Conservation (phyloP, 2,888 invertebrate genomes). For the Theretra japonica region DNA sequence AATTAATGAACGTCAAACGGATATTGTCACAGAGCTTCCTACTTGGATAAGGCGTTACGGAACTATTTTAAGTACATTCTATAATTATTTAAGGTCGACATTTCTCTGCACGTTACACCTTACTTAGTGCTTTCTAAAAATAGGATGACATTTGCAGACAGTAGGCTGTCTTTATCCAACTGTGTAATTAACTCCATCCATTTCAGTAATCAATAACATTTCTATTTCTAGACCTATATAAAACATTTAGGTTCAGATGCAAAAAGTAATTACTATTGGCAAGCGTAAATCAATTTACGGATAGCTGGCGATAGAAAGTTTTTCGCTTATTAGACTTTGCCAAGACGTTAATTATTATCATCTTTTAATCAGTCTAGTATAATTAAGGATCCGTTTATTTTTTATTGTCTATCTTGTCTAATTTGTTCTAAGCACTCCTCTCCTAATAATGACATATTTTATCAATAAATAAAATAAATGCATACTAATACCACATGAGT, state of each 20-base stretch:
- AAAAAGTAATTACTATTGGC: not conserved
- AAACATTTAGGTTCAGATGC: not conserved
- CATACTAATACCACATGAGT: too few species aligned
- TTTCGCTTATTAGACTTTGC: too few species aligned
- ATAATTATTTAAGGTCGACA: slow-evolving; percentile 13
- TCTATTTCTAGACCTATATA: not conserved
- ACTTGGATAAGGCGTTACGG: not conserved
- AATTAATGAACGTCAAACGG: slow-evolving; percentile 7
- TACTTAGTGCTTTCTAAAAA: slow-evolving; percentile 11
- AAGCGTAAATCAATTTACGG: too few species aligned
- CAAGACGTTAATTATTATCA: too few species aligned
- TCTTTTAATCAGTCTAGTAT: too few species aligned
- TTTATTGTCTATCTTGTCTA: too few species aligned
- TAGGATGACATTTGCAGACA: slow-evolving; percentile 11
- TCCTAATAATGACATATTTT: too few species aligned
- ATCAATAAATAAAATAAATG: too few species aligned
- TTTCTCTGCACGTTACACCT: not conserved
- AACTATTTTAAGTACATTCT: not conserved
- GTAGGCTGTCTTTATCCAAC: slow-evolving; percentile 6
- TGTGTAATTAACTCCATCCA: slow-evolving; percentile 2
- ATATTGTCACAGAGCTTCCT: slow-evolving; percentile 5
- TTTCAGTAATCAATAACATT: not conserved
- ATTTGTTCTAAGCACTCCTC: too few species aligned
- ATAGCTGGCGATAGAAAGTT: too few species aligned
- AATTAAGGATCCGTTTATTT: too few species aligned